These are phyloP conservation scores for Keiferia lycopersicella DNA, from an alignment of 2,888 invertebrate species.

Conservation along the genomic window DNA sequence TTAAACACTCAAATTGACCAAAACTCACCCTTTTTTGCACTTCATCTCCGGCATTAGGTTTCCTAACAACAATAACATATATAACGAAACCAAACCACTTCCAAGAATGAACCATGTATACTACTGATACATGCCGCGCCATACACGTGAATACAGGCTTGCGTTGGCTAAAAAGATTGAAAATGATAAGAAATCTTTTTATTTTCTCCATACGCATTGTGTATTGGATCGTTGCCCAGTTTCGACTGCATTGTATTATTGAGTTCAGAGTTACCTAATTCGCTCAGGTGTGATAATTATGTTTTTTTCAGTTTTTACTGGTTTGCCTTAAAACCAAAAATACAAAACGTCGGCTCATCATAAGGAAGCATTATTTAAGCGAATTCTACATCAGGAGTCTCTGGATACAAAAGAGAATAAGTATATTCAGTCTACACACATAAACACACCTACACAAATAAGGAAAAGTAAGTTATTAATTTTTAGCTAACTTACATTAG, in stretches of 20 bases:
- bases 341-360: too few relatives aligned
- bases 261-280: not conserved
- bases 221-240: not conserved
- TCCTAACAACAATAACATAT: conserved; percentile 6
- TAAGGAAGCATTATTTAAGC: too few relatives aligned
- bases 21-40: not conserved
- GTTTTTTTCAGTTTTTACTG: not conserved
- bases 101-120: conserved; percentile 48
- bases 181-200: conserved; percentile 35
- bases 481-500: too few relatives aligned
- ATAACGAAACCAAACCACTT: conserved; percentile 26
- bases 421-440: too few relatives aligned
- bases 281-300: not conserved
- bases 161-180: conserved; percentile 34
- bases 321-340: not conserved
- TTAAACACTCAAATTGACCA: too few relatives aligned
- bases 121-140: conserved; percentile 31
- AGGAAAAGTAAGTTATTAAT: too few relatives aligned
- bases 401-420: too few relatives aligned
- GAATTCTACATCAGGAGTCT: too few relatives aligned
- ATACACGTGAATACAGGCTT: conserved; percentile 31
- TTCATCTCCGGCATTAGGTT: conserved; percentile 12
- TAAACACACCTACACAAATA: too few relatives aligned
- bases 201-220: conserved; percentile 27
- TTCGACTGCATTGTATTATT: not conserved